Conservation (phyloP, 2,797 vertebrate genomes). For the Melanotaenia nigrans region DNA sequence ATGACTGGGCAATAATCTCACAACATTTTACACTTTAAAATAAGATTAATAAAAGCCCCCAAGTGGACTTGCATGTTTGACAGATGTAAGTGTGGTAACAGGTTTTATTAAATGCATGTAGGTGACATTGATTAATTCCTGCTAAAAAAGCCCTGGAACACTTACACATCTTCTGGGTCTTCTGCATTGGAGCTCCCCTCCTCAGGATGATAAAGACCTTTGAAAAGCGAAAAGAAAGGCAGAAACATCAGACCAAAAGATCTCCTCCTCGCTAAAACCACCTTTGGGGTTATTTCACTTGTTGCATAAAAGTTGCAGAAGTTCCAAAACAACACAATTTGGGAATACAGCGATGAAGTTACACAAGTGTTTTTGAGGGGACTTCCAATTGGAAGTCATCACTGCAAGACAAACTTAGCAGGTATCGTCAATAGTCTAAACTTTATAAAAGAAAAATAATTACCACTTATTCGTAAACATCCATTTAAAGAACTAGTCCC, state of each 20-base stretch:
- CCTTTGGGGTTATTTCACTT: slow-evolving; percentile 4
- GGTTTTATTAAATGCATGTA: not conserved
- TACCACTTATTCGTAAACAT: not conserved
- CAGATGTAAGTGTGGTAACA: not conserved
- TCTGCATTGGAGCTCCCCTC: slow-evolving; percentile 65
- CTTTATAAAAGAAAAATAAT: accelerated
- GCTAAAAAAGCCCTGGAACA: slow-evolving; percentile 9
- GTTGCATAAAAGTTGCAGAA: slow-evolving; percentile 25
- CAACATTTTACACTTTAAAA: not conserved
- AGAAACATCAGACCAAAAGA: not conserved
- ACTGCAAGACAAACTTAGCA: not conserved
- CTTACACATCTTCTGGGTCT: slow-evolving; percentile 77
- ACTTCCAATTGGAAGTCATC: not conserved
- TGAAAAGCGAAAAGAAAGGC: not conserved
- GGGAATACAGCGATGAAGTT: slow-evolving; percentile 22
- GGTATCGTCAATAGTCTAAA: not conserved
- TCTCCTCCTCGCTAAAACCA: not conserved
- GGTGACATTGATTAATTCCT: not conserved
- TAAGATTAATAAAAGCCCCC: not conserved
- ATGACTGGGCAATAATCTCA: slow-evolving; percentile 6
- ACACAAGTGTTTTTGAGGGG: slow-evolving; percentile 39
- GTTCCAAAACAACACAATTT: slow-evolving; percentile 16
- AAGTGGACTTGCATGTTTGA: not conserved
- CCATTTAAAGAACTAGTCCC: not conserved
- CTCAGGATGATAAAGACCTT: slow-evolving; percentile 73